Evolutionary conservation across 2,797 vertebrate species (phyloP).

Genomic region (Scomberomorus guttatus): DNA sequence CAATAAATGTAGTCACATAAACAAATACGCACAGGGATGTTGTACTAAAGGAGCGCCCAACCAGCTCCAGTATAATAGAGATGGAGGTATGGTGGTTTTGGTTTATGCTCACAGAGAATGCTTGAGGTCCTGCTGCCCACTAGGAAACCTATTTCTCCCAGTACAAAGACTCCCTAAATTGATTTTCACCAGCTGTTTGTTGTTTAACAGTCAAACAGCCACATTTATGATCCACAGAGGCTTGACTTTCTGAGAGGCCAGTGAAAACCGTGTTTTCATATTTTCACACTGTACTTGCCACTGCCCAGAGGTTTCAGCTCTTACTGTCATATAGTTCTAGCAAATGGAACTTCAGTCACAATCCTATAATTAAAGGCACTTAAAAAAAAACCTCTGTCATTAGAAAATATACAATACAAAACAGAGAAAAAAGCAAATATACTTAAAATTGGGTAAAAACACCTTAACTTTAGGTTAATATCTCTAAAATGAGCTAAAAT

Average conservation of each 20-base stretch:
- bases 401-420: background rate
- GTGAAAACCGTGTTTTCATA: constrained; percentile 51
- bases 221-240: constrained; percentile 64
- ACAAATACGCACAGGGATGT: constrained; percentile 12
- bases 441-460: background rate
- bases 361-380: background rate
- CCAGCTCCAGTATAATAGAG: constrained; percentile 29
- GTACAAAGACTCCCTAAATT: constrained; percentile 46
- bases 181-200: constrained; percentile 64
- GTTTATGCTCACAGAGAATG: constrained; percentile 23
- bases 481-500: background rate
- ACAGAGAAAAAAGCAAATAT: background rate
- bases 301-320: constrained; percentile 26
- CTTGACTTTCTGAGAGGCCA: constrained; percentile 42
- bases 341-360: background rate
- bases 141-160: constrained; percentile 54
- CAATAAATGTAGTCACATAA: constrained; percentile 12
- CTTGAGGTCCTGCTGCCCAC: constrained; percentile 45
- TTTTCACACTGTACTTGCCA: constrained; percentile 45
- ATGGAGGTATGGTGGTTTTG: constrained; percentile 29
- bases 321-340: constrained; percentile 14
- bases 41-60: constrained; percentile 10
- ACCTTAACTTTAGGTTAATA: background rate
- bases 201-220: constrained; percentile 68
- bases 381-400: background rate